Evolutionary conservation across 2,888 invertebrate genomes (phyloP).

Genomic region (Endomychus coccineus): DNA sequence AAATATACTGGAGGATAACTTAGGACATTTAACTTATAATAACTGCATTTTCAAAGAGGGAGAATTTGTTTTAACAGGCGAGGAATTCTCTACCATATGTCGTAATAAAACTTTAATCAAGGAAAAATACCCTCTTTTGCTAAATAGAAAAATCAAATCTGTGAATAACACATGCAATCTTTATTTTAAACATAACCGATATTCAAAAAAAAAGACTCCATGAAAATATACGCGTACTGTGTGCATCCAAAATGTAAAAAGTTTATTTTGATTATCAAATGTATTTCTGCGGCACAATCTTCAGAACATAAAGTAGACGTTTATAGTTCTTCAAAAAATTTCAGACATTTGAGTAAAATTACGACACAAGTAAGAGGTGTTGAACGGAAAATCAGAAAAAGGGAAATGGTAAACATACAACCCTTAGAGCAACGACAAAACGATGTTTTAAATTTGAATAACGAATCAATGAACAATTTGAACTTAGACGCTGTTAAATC

Average conservation of each 20-base stretch:
- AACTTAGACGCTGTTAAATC: no score
- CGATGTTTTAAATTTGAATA: neutral
- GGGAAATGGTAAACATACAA: neutral
- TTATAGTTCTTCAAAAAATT: neutral
- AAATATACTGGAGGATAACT: no score
- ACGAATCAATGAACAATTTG: neutral
- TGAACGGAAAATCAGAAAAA: neutral
- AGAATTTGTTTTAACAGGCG: no score
- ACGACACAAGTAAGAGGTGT: slow-evolving; percentile 1
- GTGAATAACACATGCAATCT: slow-evolving; percentile 2
- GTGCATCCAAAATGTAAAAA: neutral
- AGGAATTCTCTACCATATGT: no score
- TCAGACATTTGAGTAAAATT: neutral
- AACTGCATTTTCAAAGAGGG: no score
- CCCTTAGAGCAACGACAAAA: slow-evolving; percentile 1
- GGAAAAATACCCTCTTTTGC: slow-evolving; percentile 1
- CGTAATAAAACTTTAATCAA: no score
- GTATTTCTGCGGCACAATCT: neutral
- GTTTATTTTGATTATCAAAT: slow-evolving; percentile 1
- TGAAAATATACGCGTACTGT: slow-evolving; percentile 3
- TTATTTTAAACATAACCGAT: no score
- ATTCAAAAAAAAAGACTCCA: neutral
- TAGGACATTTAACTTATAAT: no score
- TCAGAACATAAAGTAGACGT: slow-evolving; percentile 3
- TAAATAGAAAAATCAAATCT: slow-evolving; percentile 3